Evolutionary conservation across 2,797 vertebrate species (phyloP), one percentile per base, ranked within the genome.

Genomic region (Benthosema pterotum): DNA sequence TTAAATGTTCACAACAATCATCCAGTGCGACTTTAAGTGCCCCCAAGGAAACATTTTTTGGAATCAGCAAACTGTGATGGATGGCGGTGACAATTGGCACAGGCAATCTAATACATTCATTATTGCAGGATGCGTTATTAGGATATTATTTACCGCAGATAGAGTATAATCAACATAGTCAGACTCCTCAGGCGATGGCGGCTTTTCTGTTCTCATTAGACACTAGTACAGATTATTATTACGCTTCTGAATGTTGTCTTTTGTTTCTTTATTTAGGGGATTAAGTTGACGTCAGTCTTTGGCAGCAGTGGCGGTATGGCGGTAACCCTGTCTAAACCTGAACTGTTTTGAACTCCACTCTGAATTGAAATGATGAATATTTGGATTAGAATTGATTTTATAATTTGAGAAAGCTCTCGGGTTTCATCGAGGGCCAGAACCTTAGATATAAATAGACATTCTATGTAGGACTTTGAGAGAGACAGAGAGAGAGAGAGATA

Each of bases 371-470:
- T 85, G 88, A 91, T 91, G 87, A 92, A 92, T 90, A 89, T 87
- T 88, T 92, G 86, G 89, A 92, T 90, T 92, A 77, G 82, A 90
- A 93, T 91, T 89, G 86, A 93, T 93, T 93, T 93, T 89, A 85
- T 89, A 86, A 90, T 91, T 90, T 83, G 82, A 85, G 90, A 75
- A 65, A 64, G 80, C 77, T 87, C 89, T 91, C 86, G 81, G 74
- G 85, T 92, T 93, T 88, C 88, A 88, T 79, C 74, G 79, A 83
- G 89, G 89, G 82, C 86, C 85, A 87, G 82, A 84, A 74, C 74
- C 78, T 81, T 69, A 52, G 78, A 81, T 90, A 91, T 88, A 92
- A 89, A 93, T 90, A 89, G 87, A 85, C 70, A 2, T 68, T 59
- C 63, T 73, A 75, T 80, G 79, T 85, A 82, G 75, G 72, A 85